Evolutionary conservation across 2,797 vertebrate genomes (phyloP).

Genomic region (Eulemur rubriventer): DNA sequence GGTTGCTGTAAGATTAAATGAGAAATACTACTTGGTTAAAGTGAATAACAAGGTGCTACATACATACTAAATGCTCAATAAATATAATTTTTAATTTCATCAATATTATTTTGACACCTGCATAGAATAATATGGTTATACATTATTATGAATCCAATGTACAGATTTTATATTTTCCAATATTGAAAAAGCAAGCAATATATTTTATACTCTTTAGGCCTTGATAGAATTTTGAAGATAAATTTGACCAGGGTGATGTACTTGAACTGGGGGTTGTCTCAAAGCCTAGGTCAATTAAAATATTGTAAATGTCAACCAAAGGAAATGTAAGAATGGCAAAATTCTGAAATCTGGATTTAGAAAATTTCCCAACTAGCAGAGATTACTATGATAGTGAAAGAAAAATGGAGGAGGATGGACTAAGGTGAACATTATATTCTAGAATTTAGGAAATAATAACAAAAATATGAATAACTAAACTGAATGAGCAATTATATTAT

Average conservation of each 20-base stretch:
- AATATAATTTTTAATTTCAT: background rate
- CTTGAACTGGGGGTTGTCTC: background rate
- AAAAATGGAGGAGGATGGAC: fast-evolving
- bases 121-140: background rate
- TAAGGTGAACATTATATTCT: background rate
- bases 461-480: background rate
- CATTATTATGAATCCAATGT: background rate
- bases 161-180: background rate
- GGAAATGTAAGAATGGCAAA: background rate
- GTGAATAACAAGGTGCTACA: background rate
- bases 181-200: background rate
- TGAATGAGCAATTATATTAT: background rate
- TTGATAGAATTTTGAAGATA: background rate
- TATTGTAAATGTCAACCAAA: background rate
- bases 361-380: background rate
- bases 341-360: constrained; percentile 25
- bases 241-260: background rate
- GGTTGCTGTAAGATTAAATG: background rate
- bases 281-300: background rate
- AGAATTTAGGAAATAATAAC: background rate
- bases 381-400: background rate
- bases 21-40: background rate
- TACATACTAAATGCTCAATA: background rate
- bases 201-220: background rate
- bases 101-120: background rate